Base-by-base conservation (phyloP, 2,888 invertebrate genomes). In the Tanypteryx hageni region DNA sequence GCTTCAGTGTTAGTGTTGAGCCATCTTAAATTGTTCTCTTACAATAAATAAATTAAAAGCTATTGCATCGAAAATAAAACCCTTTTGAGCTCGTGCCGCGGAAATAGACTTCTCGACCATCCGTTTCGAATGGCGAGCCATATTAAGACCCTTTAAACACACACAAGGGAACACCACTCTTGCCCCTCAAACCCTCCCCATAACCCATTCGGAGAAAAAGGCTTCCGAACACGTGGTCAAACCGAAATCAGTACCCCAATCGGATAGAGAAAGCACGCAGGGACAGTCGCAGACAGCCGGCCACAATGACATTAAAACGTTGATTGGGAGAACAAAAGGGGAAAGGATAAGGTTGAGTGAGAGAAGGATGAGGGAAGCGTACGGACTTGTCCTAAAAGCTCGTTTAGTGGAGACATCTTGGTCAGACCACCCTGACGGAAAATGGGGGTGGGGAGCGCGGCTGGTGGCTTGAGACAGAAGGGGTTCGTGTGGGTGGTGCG, bases 311-410 rank as follows among this genome's bases (percentile, higher is more conserved):
- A 76, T 76, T 76, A 76, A 76, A 76, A 27, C 14, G 31, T 59
- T 27, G 59, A 86, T 86, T 85, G 85, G 58, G 58, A 57, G 85
- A 85, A 85, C 85, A 85, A 85, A 85, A 85, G 58, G 58, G 22
- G 58, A 22, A 11, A 13, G 22, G 22, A 5, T 56, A 57, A 57
- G 57, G 22, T 58, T 22, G 59, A 58, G 58, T 22, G 11, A n/a
- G 57, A 22, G 22, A 59, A 56, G 56, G n/a, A n/a, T 18, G 76
- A 9, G n/a, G 16, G 16, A n/a, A 44, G 44, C 44, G 44, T 44
- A 76, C 13, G 18, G 11, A 18, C 27, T n/a, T 13, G 22, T n/a
- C 0, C 76, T 76, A 18, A 76, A 76, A 76, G 76, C 76, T 76
- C 76, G 76, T 76, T 76, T 22, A 76, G 83, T 83, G 56, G 83